A percentile compares a stretch with the other conserved stretches of the same genome.
Conservation (phyloP, 2,113 vertebrate genomes). For the Hiodon tergisus region DNA sequence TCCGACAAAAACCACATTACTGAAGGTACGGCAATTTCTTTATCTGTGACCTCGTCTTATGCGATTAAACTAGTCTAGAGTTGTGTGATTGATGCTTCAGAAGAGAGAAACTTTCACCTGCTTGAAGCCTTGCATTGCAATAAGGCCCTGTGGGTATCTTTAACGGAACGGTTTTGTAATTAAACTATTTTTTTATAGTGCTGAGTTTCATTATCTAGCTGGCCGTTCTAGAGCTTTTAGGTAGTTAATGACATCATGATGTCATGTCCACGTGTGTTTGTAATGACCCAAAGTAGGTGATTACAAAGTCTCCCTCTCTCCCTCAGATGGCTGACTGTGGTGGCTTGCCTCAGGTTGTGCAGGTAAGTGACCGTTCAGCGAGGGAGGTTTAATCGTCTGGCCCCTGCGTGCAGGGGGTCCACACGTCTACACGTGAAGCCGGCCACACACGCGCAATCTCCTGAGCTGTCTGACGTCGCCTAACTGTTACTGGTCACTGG, state of each 20-base stretch:
- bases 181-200: no score
- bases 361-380: conserved; percentile 64
- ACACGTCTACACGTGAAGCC: not conserved
- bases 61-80: no score
- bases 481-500: no score
- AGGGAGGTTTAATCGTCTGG: not conserved
- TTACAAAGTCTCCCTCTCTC: conserved; percentile 28
- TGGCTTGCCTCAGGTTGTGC: conserved; percentile 90
- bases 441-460: not conserved
- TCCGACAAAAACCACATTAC: conserved; percentile 84
- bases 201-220: no score
- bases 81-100: no score
- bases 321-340: conserved; percentile 94
- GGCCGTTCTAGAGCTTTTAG: not conserved
- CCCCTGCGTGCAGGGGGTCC: not conserved
- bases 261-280: not conserved
- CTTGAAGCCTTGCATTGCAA: no score
- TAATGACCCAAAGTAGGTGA: no score
- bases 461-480: not conserved
- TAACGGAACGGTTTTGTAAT: no score
- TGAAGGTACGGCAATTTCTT: conserved; percentile 70
- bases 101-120: no score
- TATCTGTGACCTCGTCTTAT: not conserved
- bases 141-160: no score
- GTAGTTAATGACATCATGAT: not conserved